Conservation (phyloP, 2,797 vertebrate genomes). For the Coracias cyanogaster region DNA sequence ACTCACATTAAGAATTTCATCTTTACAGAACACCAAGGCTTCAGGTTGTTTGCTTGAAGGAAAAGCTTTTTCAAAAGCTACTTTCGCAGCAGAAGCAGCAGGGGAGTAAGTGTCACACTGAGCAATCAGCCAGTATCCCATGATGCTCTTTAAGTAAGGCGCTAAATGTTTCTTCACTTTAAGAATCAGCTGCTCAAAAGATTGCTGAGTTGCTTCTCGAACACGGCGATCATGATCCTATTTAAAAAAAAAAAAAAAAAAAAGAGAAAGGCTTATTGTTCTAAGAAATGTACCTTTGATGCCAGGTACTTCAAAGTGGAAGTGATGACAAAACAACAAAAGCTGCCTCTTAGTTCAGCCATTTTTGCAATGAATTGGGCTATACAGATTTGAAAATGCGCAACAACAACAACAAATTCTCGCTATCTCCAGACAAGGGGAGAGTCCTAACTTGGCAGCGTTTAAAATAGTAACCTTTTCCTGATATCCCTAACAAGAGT, state of each 20-base stretch:
- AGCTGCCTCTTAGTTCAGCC: background rate
- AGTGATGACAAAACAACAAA: background rate
- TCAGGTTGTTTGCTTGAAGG: constrained; percentile 92
- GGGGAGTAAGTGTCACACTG: constrained; percentile 94
- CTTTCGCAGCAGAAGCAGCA: constrained; percentile 90
- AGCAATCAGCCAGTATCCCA: constrained; percentile 97
- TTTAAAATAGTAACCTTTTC: background rate
- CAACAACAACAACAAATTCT: background rate
- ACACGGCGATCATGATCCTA: constrained; percentile 96
- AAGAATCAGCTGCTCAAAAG: constrained; percentile 93
- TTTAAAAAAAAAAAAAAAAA: background rate
- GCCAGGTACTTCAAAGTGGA: background rate
- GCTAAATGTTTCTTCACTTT: constrained; percentile 96
- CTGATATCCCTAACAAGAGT: background rate
- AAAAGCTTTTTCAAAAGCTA: constrained; percentile 94
- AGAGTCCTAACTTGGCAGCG: no score
- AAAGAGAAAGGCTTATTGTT: background rate
- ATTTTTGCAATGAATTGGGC: background rate
- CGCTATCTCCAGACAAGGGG: no score
- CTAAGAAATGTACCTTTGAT: background rate
- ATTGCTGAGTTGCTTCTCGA: constrained; percentile 94
- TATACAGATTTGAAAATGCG: background rate
- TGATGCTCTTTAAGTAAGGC: constrained; percentile 94
- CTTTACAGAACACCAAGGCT: constrained; percentile 95
- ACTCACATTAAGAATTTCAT: constrained; percentile 94